A percentile compares a stretch with the other conserved stretches of the same genome.
These are phyloP conservation scores for Anolis sagrei DNA, from an alignment of 2,113 vertebrate genomes.

Conservation along the genomic window DNA sequence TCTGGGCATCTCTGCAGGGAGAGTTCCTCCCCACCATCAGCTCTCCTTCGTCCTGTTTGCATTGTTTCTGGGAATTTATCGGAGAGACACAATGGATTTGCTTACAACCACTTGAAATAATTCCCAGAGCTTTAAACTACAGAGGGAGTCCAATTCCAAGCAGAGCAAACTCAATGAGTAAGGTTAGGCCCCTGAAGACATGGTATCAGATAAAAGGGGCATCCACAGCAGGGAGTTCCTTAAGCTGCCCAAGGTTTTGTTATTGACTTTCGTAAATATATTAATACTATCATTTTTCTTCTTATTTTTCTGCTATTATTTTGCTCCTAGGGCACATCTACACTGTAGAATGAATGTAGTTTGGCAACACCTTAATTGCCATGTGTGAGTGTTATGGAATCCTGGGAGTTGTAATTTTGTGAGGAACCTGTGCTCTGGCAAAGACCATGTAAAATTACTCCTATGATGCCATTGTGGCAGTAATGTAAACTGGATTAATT, in stretches of 20 bases:
- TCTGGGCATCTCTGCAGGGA: conserved; percentile 42
- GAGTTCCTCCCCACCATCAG: background rate
- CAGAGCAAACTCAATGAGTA: conserved; percentile 46
- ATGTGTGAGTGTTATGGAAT: too few species aligned
- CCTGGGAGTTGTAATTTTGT: too few species aligned
- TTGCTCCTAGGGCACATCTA: conserved; percentile 12
- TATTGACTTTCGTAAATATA: conserved; percentile 58
- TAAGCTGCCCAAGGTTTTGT: conserved; percentile 21
- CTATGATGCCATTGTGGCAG: too few species aligned
- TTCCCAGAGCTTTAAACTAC: conserved; percentile 59
- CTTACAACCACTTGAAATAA: conserved; percentile 67
- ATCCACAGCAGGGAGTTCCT: conserved; percentile 30
- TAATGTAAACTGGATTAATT: too few species aligned
- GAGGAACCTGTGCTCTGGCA: too few species aligned
- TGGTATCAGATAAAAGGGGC: conserved; percentile 44
- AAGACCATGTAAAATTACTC: too few species aligned
- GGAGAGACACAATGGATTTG: conserved; percentile 64
- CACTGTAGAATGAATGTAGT: too few species aligned
- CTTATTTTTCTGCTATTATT: conserved; percentile 45
- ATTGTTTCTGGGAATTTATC: conserved; percentile 49
- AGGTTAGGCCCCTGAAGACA: conserved; percentile 45
- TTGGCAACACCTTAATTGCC: too few species aligned
- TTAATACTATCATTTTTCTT: conserved; percentile 47
- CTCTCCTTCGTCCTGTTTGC: conserved; percentile 5
- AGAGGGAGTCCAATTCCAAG: conserved; percentile 54